A percentile compares a stretch with the other conserved stretches of the same genome.
These are phyloP conservation scores for Phyllotis vaccarum DNA, from an alignment of 2,797 vertebrate species.

Conservation along the genomic window DNA sequence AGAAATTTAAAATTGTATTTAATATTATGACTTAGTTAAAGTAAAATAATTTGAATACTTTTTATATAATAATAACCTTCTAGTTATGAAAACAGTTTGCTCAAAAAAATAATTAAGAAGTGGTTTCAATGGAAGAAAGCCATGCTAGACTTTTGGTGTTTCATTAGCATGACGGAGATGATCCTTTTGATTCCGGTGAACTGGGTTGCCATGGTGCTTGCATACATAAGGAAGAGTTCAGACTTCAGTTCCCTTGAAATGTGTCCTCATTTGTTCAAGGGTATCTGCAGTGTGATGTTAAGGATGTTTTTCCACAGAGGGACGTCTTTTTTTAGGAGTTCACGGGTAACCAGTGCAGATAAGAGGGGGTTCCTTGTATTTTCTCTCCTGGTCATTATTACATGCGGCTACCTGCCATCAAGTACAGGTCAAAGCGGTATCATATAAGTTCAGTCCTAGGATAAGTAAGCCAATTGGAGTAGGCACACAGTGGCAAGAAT, in stretches of 20 bases:
- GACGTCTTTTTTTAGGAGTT: neutral
- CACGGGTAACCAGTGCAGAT: neutral
- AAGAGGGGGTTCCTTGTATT: neutral
- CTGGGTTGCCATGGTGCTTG: neutral
- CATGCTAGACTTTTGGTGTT: neutral
- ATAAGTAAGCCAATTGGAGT: neutral
- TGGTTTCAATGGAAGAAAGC: conserved; percentile 15
- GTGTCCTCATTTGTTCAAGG: neutral
- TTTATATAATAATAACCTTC: neutral
- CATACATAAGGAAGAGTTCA: neutral
- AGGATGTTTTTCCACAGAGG: neutral
- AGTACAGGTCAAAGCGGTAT: neutral
- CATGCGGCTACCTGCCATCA: neutral
- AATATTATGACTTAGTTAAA: neutral
- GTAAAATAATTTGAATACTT: neutral
- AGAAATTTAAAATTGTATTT: neutral
- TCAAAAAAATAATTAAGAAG: conserved; percentile 15
- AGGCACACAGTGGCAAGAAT: neutral
- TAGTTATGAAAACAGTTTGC: neutral
- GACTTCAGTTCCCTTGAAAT: neutral
- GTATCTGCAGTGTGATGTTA: neutral
- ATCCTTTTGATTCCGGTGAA: too few species aligned
- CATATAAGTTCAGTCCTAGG: neutral
- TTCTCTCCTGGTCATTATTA: neutral
- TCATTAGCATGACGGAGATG: neutral